Evolutionary conservation across 2,113 vertebrate genomes (phyloP), one percentile per base, ranked within the genome.

Genomic region (Hippolais icterina): DNA sequence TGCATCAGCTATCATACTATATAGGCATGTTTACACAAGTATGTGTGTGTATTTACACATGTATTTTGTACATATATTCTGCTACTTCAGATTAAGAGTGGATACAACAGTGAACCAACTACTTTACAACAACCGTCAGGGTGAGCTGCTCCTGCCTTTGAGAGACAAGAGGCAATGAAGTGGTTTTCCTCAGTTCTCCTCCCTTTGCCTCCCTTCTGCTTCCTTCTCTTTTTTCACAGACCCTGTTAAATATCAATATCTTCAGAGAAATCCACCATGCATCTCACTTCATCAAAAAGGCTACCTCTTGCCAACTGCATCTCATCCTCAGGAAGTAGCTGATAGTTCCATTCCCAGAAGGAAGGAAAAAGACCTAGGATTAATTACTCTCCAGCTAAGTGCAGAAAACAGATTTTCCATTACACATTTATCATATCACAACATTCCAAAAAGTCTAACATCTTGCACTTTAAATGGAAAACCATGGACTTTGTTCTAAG

Each of bases 371-470:
- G 19, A 18, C 50, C 21, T 20, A 53, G 25, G 16, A 87, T 76
- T 89, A 93, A 86, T 94, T 95, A 78, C 23, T 87, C n/a, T 57
- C 70, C 29, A 47, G 10, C 65, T 82, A 84, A 87, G 61, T 35
- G 61, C 42, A 92, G 66, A 96, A 80, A 80, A 49, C 39, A 84
- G 37, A 39, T 90, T 60, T 83, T 41, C 42, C 3, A 2, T 84
- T 52, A 72, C 21, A 72, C 21, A 65, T 63, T 75, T 79, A 65
- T 65, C 50, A 76, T 49, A 50, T 33, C 19, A 27, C 54, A 59
- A 27, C 9, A 74, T 83, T 80, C 17, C 66, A 64, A 88, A 54
- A 88, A 81, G 20, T 39, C 54, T 63, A 70, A 77, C 15, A 65
- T 42, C n/a, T 83, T 85, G 54, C 44, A 52, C 33, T 65, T 31